A percentile compares a stretch with the other conserved stretches of the same genome.
Evolutionary conservation across 2,888 invertebrate genomes (phyloP).

Genomic region (Agrochola lychnidis): DNA sequence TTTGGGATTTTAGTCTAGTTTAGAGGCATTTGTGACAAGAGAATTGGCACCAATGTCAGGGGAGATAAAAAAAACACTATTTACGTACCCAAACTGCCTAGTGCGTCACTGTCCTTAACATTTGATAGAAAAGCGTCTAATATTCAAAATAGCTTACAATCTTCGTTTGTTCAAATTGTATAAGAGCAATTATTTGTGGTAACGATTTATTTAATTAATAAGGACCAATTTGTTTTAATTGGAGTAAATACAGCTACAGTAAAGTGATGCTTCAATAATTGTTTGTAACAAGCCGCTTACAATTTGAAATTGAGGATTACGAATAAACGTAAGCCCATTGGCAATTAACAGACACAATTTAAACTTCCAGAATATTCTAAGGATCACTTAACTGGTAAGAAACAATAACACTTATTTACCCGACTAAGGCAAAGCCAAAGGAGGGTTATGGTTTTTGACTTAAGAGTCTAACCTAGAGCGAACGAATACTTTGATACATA

Average conservation of each 20-base stretch:
- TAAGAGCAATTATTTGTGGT: slow-evolving; percentile 24
- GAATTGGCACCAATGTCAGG: no score
- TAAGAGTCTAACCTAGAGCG: not conserved
- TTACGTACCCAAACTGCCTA: no score
- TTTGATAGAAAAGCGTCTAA: slow-evolving; percentile 2
- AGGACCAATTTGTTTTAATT: slow-evolving; percentile 29
- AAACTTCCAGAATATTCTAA: not conserved
- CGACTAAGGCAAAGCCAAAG: no score
- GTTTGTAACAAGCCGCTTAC: slow-evolving; percentile 5
- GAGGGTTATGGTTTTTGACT: no score
- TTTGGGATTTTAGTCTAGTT: no score
- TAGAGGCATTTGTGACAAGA: no score
- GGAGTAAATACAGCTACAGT: slow-evolving; percentile 7
- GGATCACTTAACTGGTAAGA: not conserved
- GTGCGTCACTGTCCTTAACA: not conserved
- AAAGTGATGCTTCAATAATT: slow-evolving; percentile 13
- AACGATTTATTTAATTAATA: slow-evolving; percentile 10
- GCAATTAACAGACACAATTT: not conserved
- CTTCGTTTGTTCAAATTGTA: slow-evolving; percentile 2
- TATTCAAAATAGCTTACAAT: slow-evolving; percentile 5
- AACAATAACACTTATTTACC: not conserved
- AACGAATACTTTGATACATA: no score
- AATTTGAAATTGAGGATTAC: slow-evolving; percentile 12
- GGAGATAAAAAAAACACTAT: no score
- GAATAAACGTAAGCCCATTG: not conserved